Percentiles rank a stretch among this genome's conserved stretches.
These are phyloP conservation scores for Prinia subflava DNA, from an alignment of 2,113 vertebrate genomes.

Conservation along the genomic window DNA sequence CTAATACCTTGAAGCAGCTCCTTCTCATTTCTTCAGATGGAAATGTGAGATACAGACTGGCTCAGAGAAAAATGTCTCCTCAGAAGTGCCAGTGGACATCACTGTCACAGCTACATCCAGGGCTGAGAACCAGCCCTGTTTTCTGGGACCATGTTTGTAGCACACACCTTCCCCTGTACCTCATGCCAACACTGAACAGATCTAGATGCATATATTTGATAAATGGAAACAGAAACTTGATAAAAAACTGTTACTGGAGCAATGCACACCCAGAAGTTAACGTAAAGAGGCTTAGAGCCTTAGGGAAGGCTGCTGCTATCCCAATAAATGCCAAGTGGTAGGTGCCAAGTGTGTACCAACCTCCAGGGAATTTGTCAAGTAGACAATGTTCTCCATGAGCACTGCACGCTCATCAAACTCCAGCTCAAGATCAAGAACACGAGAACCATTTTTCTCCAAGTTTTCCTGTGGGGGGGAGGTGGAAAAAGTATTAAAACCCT, in stretches of 20 bases:
- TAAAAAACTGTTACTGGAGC: not conserved
- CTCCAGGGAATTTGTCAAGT: constrained; percentile 94
- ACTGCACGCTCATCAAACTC: constrained; percentile 93
- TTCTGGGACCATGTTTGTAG: accelerated
- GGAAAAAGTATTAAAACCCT: not conserved
- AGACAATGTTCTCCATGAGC: constrained; percentile 92
- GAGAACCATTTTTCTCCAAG: constrained; percentile 88
- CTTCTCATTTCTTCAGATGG: not conserved
- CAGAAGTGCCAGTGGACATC: not conserved
- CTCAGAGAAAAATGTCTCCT: not conserved
- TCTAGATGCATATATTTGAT: not conserved
- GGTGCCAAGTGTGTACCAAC: constrained; percentile 55
- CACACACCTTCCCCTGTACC: not conserved
- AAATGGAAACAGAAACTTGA: not conserved
- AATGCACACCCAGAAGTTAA: not conserved
- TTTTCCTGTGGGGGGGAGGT: constrained; percentile 79
- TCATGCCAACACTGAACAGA: not conserved
- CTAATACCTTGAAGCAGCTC: not conserved
- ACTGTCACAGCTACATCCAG: not conserved
- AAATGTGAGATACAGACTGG: not conserved
- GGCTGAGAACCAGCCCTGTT: not conserved
- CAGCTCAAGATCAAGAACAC: constrained; percentile 89
- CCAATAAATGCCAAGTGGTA: not conserved
- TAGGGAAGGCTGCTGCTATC: not conserved
- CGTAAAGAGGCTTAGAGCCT: not conserved